Conservation (phyloP, 2,113 vertebrate genomes). For the Aythya baeri region DNA sequence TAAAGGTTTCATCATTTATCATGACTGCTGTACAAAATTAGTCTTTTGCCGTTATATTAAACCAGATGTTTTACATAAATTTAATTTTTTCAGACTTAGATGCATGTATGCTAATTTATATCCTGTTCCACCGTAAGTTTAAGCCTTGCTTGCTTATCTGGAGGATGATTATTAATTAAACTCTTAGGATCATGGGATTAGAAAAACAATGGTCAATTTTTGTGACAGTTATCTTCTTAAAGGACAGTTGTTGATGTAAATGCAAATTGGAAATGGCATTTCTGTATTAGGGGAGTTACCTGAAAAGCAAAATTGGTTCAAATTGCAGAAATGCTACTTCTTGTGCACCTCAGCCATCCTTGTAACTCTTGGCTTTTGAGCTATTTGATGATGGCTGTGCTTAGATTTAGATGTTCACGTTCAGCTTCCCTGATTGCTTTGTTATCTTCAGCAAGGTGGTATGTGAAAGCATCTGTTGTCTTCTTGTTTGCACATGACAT, state of each 20-base stretch:
- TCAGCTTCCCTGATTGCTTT: conserved; percentile 3
- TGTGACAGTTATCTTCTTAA: neutral
- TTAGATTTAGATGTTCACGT: neutral
- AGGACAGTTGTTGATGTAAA: neutral
- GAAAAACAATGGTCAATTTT: neutral
- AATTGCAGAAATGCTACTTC: neutral
- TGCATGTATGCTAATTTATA: neutral
- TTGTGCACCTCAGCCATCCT: neutral
- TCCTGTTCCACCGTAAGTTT: neutral
- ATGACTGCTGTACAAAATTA: neutral
- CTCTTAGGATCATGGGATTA: neutral
- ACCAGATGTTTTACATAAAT: neutral
- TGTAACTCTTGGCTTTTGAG: neutral
- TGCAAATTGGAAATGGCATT: neutral
- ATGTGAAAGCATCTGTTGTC: neutral
- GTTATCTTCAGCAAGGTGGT: neutral
- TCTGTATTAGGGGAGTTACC: neutral
- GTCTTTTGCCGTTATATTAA: neutral
- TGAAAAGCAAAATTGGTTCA: neutral
- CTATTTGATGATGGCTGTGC: neutral
- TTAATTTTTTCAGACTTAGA: neutral
- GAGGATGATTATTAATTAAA: neutral
- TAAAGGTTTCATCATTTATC: neutral
- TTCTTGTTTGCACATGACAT: neutral
- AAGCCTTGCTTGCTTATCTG: neutral